These are phyloP conservation scores for Lamprotornis superbus DNA, from an alignment of 2,113 vertebrate species.

Conservation along the genomic window DNA sequence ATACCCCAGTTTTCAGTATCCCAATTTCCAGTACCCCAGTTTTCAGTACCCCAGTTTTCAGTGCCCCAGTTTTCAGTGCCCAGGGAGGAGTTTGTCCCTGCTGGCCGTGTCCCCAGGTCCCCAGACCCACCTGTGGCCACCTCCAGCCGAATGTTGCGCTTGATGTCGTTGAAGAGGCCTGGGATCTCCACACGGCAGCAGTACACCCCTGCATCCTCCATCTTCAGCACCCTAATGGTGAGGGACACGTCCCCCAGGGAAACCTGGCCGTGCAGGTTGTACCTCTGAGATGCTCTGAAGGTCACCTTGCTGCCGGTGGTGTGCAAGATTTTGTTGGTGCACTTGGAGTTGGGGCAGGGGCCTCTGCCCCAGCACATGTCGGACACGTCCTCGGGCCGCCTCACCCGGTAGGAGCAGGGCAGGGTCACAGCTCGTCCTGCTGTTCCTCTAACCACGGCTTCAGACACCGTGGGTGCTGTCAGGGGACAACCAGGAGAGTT, in stretches of 20 bases:
- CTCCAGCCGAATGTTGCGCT: neutral
- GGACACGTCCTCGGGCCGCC: accelerated
- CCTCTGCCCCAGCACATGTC: conserved; percentile 59
- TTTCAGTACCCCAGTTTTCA: neutral
- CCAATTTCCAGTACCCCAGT: neutral
- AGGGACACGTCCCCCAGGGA: conserved; percentile 76
- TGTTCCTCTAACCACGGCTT: neutral
- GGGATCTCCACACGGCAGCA: conserved; percentile 78
- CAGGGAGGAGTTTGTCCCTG: neutral
- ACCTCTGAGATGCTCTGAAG: neutral
- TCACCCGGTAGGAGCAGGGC: conserved; percentile 1
- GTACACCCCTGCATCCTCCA: conserved; percentile 71
- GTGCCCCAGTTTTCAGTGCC: neutral
- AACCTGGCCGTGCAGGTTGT: neutral
- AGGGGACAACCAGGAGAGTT: neutral
- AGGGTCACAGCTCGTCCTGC: neutral
- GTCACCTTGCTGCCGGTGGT: neutral
- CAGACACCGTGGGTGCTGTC: neutral
- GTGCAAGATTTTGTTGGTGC: neutral
- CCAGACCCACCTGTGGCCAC: conserved; percentile 54
- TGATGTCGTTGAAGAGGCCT: conserved; percentile 80
- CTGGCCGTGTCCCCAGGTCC: neutral
- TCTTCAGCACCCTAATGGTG: conserved; percentile 42
- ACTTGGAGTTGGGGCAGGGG: conserved; percentile 15
- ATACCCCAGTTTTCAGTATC: too few relatives aligned